phyloP scores from a whole-genome alignment of 1,140 invertebrate genomes.

The Pachyrhynchus sulphureomaculatus region DNA sequence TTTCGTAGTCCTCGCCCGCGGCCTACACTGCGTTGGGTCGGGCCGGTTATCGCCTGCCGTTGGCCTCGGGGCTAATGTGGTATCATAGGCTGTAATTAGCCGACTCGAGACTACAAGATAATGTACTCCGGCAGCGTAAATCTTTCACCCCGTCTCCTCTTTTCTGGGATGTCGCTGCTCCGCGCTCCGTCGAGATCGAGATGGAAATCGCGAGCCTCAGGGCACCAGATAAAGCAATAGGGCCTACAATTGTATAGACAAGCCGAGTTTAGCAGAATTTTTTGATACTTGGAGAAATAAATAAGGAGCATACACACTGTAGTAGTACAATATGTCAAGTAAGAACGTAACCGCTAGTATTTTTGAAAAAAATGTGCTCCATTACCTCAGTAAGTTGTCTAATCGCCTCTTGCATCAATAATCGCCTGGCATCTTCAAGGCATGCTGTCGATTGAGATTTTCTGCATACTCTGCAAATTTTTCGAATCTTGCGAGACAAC shows the following conservation, averaged over 20 bases:
- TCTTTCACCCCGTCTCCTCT: constrained; percentile 51
- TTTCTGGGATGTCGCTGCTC: constrained; percentile 33
- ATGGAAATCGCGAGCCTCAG: constrained; percentile 28
- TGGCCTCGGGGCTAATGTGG: constrained; percentile 53
- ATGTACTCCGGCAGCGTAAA: constrained; percentile 57
- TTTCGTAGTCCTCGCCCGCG: constrained; percentile 19
- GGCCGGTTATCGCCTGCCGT: constrained; percentile 47
- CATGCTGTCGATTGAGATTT: too few species aligned
- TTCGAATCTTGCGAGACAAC: too few species aligned
- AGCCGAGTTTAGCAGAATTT: too few species aligned
- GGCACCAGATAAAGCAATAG: constrained; percentile 5
- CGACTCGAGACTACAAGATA: constrained; percentile 58
- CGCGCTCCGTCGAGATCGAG: constrained; percentile 11
- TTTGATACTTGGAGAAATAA: too few species aligned
- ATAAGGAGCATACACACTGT: too few species aligned
- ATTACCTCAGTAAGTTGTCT: too few species aligned
- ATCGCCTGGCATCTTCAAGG: too few species aligned
- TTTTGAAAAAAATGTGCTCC: too few species aligned
- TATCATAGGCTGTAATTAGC: constrained; percentile 57
- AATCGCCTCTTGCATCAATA: too few species aligned
- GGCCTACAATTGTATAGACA: constrained; percentile 1
- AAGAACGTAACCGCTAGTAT: too few species aligned
- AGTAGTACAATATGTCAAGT: too few species aligned
- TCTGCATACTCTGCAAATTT: too few species aligned
- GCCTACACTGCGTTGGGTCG: constrained; percentile 19